phyloP scores from a whole-genome alignment of 2,888 invertebrate genomes.

The Caenorhabditis virilis region DNA sequence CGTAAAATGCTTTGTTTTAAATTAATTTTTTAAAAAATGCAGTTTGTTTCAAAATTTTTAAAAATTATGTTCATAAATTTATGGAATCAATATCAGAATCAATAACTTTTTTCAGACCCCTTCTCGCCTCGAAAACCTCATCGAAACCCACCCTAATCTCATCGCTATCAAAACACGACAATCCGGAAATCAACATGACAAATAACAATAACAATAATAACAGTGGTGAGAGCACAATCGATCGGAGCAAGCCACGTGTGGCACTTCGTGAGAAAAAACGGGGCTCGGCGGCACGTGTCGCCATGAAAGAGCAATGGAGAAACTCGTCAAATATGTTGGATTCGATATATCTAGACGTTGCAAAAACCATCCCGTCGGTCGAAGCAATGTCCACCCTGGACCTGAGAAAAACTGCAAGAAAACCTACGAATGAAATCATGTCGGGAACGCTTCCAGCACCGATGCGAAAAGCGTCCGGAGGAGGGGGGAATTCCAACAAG shows the following conservation, averaged over 20 bases:
- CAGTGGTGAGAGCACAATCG: slow-evolving; percentile 22
- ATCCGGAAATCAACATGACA: no score
- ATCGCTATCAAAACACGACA: no score
- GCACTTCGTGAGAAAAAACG: slow-evolving; percentile 50
- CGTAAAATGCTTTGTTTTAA: no score
- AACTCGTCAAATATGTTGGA: slow-evolving; percentile 65
- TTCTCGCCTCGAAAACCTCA: slow-evolving; percentile 49
- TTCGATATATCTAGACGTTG: slow-evolving; percentile 61
- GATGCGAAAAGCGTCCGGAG: not conserved
- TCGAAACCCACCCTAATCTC: slow-evolving; percentile 5
- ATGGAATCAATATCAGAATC: no score
- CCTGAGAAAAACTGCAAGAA: slow-evolving; percentile 10
- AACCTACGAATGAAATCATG: not conserved
- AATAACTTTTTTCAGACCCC: slow-evolving; percentile 43
- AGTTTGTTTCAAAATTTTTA: no score
- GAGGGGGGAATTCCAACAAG: not conserved
- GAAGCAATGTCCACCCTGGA: slow-evolving; percentile 57
- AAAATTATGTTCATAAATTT: no score
- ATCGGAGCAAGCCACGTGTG: slow-evolving; percentile 39
- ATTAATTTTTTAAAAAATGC: no score
- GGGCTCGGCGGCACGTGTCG: slow-evolving; percentile 48
- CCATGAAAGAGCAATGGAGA: slow-evolving; percentile 62
- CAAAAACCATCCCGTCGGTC: slow-evolving; percentile 63
- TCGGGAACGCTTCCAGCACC: slow-evolving; percentile 23
- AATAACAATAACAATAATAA: no score